Base-by-base conservation (phyloP, 1,140 invertebrate genomes). In the Olivierus martensii region DNA sequence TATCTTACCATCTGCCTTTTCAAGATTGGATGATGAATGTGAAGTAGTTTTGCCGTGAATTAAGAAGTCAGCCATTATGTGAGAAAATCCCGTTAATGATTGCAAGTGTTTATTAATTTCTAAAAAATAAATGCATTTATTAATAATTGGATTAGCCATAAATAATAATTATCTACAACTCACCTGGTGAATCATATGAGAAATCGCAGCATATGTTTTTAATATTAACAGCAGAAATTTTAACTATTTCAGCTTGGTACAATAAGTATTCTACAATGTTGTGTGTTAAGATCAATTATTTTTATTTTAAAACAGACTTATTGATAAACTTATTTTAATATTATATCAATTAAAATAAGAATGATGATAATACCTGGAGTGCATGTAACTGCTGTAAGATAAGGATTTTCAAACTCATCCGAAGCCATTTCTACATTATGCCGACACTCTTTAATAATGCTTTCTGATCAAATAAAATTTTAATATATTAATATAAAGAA, bases 11-110 rank as follows among this genome's bases (percentile, higher is more conserved):
- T 84, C 80, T 21, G 79, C 81, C 65, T 78, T 75, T 42, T 77
- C 75, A 61, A 85, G 81, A 67, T 84, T 79, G 35, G 79, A 78
- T 43, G 79, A 77, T 11, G 77, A 80, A 65, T 83, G 82, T 12
- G 79, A 79, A 15, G 79, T 79, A 2, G 79, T 78, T 67, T 79
- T 78, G 10, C 79, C 81, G 62, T 80, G 75, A 49, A 82, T 67
- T 38, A 84, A 67, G 65, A 78, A 79, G 49, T 75, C 71, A 12
- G 77, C 70, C 17, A 80, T 65, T 21, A 69, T 63, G 67, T 83
- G 77, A 18, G 74, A 70, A 37, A 74, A 69, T 19, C 59, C 43
- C 19, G 43, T 53, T 4, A 53, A 11, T 37, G 55, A 49, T 45
- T 46, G 59, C 36, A 59, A 53, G 17, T 55, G 22, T 35, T 52